A percentile compares a stretch with the other conserved stretches of the same genome.
These are phyloP conservation scores for Chymomyza costata DNA, from an alignment of 1,140 invertebrate genomes.

Conservation along the genomic window DNA sequence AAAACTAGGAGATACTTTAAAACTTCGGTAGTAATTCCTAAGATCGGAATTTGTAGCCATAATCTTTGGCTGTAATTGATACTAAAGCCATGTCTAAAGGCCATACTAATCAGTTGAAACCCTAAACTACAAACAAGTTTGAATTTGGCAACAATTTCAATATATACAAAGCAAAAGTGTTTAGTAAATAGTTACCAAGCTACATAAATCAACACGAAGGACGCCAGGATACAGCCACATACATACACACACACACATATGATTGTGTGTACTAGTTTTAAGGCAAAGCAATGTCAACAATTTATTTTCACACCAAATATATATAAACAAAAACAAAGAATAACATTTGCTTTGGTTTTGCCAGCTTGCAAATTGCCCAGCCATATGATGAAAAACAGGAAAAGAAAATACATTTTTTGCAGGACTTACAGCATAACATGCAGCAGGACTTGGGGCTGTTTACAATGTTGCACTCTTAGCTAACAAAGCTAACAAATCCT, in stretches of 20 bases:
- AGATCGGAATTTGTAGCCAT: too few relatives aligned
- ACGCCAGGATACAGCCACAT: background rate
- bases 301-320: constrained; percentile 25
- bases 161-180: background rate
- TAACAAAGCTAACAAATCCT: constrained; percentile 4
- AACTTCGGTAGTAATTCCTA: too few relatives aligned
- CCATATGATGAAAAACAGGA: constrained; percentile 39
- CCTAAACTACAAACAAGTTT: background rate
- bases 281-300: constrained; percentile 17
- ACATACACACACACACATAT: constrained; percentile 24
- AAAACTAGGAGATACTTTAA: too few relatives aligned
- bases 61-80: too few relatives aligned
- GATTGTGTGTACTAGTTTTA: too few relatives aligned
- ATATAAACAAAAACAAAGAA: constrained; percentile 22
- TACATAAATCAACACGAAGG: constrained; percentile 22
- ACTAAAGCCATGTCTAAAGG: too few relatives aligned
- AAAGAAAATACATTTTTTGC: constrained; percentile 20
- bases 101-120: too few relatives aligned
- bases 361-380: constrained; percentile 33
- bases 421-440: constrained; percentile 25
- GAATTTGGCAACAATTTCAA: background rate
- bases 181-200: constrained; percentile 11
- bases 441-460: too few relatives aligned
- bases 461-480: too few relatives aligned
- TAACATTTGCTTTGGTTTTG: constrained; percentile 19